A percentile compares a stretch with the other conserved stretches of the same genome.
phyloP scores from a whole-genome alignment of 2,888 invertebrate species.

The Cinara cedri region DNA sequence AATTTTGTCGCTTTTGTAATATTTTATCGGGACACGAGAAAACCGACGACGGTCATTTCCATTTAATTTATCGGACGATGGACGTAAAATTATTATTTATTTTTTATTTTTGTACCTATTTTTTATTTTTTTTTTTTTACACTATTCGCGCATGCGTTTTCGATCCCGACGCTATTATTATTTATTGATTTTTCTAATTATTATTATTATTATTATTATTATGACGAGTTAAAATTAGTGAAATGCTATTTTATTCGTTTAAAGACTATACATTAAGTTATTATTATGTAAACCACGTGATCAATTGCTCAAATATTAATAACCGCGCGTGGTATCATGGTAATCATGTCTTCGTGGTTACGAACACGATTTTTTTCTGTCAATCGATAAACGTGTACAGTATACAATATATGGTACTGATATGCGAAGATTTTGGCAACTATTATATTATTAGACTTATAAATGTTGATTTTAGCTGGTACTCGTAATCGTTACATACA shows the following conservation, averaged over 20 bases:
- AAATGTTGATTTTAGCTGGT: no score
- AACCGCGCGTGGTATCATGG: no score
- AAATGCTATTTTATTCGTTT: background rate
- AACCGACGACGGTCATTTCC: no score
- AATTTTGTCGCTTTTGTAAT: no score
- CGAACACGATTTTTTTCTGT: background rate
- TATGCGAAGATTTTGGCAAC: no score
- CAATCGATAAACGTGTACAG: background rate
- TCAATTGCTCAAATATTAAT: constrained; percentile 18
- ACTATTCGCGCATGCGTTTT: no score
- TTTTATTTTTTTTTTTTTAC: no score
- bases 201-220: background rate
- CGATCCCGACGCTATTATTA: background rate
- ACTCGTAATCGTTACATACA: no score
- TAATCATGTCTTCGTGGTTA: no score
- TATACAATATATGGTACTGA: background rate
- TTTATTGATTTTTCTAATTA: background rate
- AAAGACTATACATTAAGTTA: background rate
- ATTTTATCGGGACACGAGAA: no score
- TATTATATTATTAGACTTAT: background rate
- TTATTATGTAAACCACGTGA: background rate
- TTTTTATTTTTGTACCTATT: background rate
- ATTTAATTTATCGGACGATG: no score
- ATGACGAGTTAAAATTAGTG: background rate
- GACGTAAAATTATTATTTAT: background rate